Conservation (phyloP, 2,888 invertebrate species). For the Leucoma salicis region DNA sequence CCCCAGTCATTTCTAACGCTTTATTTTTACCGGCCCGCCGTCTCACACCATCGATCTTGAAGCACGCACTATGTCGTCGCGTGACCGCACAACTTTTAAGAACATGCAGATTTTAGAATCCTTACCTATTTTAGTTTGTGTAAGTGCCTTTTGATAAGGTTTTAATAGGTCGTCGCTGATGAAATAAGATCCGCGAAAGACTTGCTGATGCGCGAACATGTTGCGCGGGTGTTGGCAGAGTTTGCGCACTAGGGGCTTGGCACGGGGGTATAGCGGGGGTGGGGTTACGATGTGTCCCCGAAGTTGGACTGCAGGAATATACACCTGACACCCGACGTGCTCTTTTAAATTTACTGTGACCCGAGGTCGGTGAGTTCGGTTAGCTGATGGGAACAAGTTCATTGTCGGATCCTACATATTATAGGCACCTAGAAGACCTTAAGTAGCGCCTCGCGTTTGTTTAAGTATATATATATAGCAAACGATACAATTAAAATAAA, state of each 20-base stretch:
- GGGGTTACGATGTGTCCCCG: slow-evolving; percentile 19
- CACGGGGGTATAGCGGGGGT: slow-evolving; percentile 17
- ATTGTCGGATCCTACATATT: not conserved
- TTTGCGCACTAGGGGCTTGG: slow-evolving; percentile 32
- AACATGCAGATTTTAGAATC: slow-evolving; percentile 31
- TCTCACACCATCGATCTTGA: slow-evolving; percentile 69
- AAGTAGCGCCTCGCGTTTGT: too few relatives aligned
- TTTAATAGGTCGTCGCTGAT: slow-evolving; percentile 57
- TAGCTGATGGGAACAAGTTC: not conserved
- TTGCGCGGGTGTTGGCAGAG: slow-evolving; percentile 49
- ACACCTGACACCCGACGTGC: not conserved
- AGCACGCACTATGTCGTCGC: slow-evolving; percentile 30
- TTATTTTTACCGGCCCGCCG: slow-evolving; percentile 78
- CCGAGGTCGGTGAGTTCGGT: not conserved
- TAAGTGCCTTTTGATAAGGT: slow-evolving; percentile 59
- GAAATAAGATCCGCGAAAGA: slow-evolving; percentile 60
- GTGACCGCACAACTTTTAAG: slow-evolving; percentile 14
- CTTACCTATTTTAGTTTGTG: slow-evolving; percentile 57
- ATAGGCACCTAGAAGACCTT: too few relatives aligned
- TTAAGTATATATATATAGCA: too few relatives aligned
- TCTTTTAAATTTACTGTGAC: not conserved
- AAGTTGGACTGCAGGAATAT: not conserved
- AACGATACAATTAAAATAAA: too few relatives aligned
- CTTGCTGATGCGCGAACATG: slow-evolving; percentile 56
- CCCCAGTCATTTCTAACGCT: slow-evolving; percentile 74